Evolutionary conservation across 2,888 invertebrate species (phyloP), one percentile per base, ranked within the genome.

Genomic region (Coremacera marginata): DNA sequence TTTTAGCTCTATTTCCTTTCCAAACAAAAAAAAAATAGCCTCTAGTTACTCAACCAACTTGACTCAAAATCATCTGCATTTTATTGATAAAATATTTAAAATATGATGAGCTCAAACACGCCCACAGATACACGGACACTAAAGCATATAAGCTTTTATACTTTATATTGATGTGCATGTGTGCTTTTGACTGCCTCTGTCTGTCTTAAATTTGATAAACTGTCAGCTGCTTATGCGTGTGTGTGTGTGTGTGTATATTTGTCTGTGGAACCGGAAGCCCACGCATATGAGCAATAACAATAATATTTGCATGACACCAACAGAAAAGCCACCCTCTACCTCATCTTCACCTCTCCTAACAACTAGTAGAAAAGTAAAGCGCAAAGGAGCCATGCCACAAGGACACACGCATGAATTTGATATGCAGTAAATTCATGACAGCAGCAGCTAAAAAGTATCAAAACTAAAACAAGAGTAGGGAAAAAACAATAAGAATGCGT

Each of bases 291-390:
- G 75, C 60, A 70, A 68, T 60, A 25, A 68, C 19, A 75, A 70
- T 75, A 75, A 63, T 70, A 70, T 70, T 70, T 67, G 16, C 57
- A 82, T 85, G 83, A 71, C 55, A 19, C 55, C 22, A 19, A 55
- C 55, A 22, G 19, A 22, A 19, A 55, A 19, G 4, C 19, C 55
- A 19, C 7, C 55, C 55, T 9, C 55, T 55, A 14, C 19, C 55
- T 3, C 37, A 8, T 37, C 37, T 37, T 37, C 37, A 37, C 8
- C 8, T 5, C 8, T 37, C 1, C 37, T 5, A 8, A 1, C 37
- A 31, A 5, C 37, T 37, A 37, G 1, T 7, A 37, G 37, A 44
- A 14, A 11, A 44, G 11, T 7, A 14, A 2, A 44, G 14, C 14
- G 11, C 44, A 44, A 44, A 44, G 44, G 14, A 44, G 44, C 14